Percentiles rank a stretch among this genome's conserved stretches.
Conservation (phyloP, 2,888 invertebrate species). For the Apotomis turbidana region DNA sequence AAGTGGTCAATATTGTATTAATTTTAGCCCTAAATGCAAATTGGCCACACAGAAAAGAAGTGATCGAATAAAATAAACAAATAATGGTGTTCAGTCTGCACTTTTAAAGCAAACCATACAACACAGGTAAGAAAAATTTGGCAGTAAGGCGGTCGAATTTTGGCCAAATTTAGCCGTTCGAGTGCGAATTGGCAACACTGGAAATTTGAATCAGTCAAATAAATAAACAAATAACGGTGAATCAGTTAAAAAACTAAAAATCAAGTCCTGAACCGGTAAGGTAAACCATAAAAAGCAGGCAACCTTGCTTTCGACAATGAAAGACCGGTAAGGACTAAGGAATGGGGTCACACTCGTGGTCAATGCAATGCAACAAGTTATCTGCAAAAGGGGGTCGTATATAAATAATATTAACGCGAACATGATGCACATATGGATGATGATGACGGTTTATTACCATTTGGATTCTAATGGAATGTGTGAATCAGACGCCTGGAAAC, state of each 20-base stretch:
- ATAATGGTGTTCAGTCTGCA: no score
- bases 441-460: conserved; percentile 26
- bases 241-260: conserved; percentile 22
- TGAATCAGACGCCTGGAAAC: conserved; percentile 12
- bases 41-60: no score
- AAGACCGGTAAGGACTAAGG: conserved; percentile 68
- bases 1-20: no score
- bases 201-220: background rate
- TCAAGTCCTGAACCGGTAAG: conserved; percentile 20
- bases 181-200: no score
- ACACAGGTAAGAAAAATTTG: no score
- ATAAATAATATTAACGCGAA: conserved; percentile 22
- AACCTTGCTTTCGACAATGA: conserved; percentile 53
- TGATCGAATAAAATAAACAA: no score
- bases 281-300: conserved; percentile 47
- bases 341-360: conserved; percentile 70
- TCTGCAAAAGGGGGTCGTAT: conserved; percentile 52
- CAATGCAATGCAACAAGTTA: conserved; percentile 61
- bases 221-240: conserved; percentile 17
- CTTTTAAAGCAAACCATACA: no score
- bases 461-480: conserved; percentile 22
- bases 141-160: no score
- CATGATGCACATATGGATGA: conserved; percentile 16
- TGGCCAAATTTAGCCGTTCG: no score
- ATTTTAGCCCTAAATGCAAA: no score